Evolutionary conservation across 2,113 vertebrate species (phyloP), one percentile per base, ranked within the genome.

Genomic region (Eudyptes chrysolophus): DNA sequence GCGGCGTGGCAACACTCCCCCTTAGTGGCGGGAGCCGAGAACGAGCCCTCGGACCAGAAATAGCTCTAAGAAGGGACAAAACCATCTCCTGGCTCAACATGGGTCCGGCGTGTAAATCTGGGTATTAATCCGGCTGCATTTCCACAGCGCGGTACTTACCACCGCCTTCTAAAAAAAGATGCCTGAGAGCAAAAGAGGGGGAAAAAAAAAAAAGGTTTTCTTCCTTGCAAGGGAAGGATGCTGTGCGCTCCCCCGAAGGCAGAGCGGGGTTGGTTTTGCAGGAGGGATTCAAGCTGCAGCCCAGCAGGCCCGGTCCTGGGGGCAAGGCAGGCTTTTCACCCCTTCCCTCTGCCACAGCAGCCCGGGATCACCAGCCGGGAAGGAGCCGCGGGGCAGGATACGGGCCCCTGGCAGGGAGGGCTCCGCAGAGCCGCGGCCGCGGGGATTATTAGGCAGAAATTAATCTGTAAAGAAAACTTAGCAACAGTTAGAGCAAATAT

Each of bases 401-500:
- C 2, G 4, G 54, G 78, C 40, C 21, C 13, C 0, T 0, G 24
- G 38, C 44, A 9, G 34, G 55, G 34, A 66, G 30, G 44, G 54
- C 69, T 88, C 76, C 2, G 2, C 38, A 34, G 86, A n/a, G 9
- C 38, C 11, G 5, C 4, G 17, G 29, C 52, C 61, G 68, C 34
- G 14, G 34, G 32, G 75, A 30, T 84, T 70, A 74, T 57, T 21
- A 16, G 64, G 54, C 29, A 93, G 84, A 84, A 93, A 92, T 92
- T 70, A 90, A 95, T 90, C 88, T 54, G 34, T 84, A 89, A 85
- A 76, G 83, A 84, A 89, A 94, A 95, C 12, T 88, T 81, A n/a
- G 32, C 71, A 92, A 55, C 84, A 90, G 60, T 92, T 87, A 44
- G 44, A 93, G 78, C 16, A 95, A 79, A 70, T 89, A 96, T 79